A percentile compares a stretch with the other conserved stretches of the same genome.
Evolutionary conservation across 2,797 vertebrate species (phyloP).

Genomic region (Myotis planiceps): DNA sequence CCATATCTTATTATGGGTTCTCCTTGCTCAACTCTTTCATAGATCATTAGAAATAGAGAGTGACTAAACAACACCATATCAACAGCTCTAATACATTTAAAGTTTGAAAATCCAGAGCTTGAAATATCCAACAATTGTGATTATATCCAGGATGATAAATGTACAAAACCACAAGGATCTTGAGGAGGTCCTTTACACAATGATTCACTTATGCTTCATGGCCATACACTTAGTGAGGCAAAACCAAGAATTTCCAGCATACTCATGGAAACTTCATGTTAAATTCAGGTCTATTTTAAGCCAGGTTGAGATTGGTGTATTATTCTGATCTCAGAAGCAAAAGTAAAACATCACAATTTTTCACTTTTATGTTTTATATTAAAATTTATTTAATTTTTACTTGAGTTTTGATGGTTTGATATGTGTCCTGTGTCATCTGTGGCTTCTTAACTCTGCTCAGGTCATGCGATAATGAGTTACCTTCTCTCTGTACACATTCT

Average conservation of each 20-base stretch:
- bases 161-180: neutral
- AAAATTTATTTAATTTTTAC: too few species aligned
- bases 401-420: neutral
- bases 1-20: neutral
- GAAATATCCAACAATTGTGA: neutral
- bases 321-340: neutral
- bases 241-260: neutral
- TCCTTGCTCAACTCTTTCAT: neutral
- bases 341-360: neutral
- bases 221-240: neutral
- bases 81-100: neutral
- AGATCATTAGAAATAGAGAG: neutral
- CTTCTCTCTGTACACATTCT: neutral
- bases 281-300: neutral
- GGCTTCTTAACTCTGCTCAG: neutral
- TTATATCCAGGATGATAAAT: neutral
- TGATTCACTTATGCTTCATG: neutral
- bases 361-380: neutral
- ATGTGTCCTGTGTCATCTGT: neutral
- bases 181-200: neutral
- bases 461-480: neutral
- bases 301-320: neutral
- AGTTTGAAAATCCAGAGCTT: neutral
- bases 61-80: neutral
- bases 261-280: neutral